Base-by-base conservation (phyloP, 2,797 vertebrate species). In the Liparis tanakae region DNA sequence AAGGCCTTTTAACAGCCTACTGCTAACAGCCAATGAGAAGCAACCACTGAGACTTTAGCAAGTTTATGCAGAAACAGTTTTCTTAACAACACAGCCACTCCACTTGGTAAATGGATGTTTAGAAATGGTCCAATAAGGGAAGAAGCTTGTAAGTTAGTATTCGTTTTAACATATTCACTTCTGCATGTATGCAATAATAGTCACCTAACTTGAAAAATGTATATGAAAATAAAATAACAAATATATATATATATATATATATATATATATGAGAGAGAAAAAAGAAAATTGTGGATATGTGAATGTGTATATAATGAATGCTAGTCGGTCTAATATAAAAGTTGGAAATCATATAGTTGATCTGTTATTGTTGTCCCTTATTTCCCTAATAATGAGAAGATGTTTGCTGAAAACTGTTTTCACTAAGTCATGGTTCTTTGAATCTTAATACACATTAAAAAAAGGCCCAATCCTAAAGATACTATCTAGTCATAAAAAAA, bases 1-100 rank as follows among this genome's bases (percentile, higher is more conserved):
- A 74, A 76, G 57, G 33, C 41, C 46, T 81, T 82, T 82, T 51
- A 85, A 78, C 71, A 72, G 48, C 30, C 17, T 18, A 20, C 43
- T 25, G 41, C 70, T 67, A 43, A 39, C 18, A 44, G 39, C 30
- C 6, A 33, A 3, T 51, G 41, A 30, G 41, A 78, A 8, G 5
- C 34, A 65, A 48, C 39, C 37, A 51, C 14, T 39, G 13, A 30
- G n/a, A 48, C 43, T 10, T 34, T 22, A 50, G 54, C 20, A 18
- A 72, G 61, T 63, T 5, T 20, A 48, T 43, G 20, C 43, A 67
- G 25, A 53, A 44, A 36, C 18, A 20, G 8, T 8, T 34, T 20
- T 68, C 37, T 18, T 57, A 14, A n/a, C 6, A 43, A 30, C 33
- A n/a, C 13, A 65, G 36, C 12, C 15, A 33, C 30, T 54, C 20